Conservation (phyloP, 2,888 invertebrate species). For the Amblyjoppa proteus region DNA sequence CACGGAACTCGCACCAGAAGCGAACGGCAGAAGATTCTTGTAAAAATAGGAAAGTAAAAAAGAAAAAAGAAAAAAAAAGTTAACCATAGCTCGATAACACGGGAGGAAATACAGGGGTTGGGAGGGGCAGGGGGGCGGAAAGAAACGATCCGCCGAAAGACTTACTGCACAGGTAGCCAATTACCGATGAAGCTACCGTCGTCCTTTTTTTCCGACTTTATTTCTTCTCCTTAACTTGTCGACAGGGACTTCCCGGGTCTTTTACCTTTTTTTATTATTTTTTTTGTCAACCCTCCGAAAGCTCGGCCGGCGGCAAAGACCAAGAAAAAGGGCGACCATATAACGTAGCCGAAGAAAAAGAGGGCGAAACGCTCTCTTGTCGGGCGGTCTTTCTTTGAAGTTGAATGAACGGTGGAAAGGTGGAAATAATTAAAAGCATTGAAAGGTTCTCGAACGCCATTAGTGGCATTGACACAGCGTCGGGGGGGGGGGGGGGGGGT, state of each 20-base stretch:
- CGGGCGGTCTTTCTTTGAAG: conserved; percentile 71
- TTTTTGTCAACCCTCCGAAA: neutral
- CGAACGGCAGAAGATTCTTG: neutral
- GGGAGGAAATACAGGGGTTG: neutral
- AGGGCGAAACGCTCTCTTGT: conserved; percentile 62
- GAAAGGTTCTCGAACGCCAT: conserved; percentile 78
- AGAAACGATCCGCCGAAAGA: conserved; percentile 14
- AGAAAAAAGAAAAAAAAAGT: neutral
- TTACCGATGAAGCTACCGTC: conserved; percentile 30
- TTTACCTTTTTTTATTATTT: neutral
- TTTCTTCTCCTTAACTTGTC: conserved; percentile 37
- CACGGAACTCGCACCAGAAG: neutral
- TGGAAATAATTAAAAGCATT: conserved; percentile 82
- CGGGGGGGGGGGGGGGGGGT: conserved; percentile 36
- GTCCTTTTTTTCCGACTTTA: conserved; percentile 23
- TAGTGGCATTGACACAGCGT: conserved; percentile 76
- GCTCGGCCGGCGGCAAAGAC: conserved; percentile 5
- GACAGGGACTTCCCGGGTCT: neutral
- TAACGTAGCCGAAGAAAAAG: conserved; percentile 38
- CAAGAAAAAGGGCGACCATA: neutral
- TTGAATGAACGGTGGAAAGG: conserved; percentile 68
- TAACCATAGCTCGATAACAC: neutral
- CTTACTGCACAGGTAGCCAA: conserved; percentile 24
- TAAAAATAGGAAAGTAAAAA: neutral
- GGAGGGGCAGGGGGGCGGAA: too few species aligned